Evolutionary conservation across 2,113 vertebrate genomes (phyloP).

Genomic region (Stomatorhinus ivindoensis): DNA sequence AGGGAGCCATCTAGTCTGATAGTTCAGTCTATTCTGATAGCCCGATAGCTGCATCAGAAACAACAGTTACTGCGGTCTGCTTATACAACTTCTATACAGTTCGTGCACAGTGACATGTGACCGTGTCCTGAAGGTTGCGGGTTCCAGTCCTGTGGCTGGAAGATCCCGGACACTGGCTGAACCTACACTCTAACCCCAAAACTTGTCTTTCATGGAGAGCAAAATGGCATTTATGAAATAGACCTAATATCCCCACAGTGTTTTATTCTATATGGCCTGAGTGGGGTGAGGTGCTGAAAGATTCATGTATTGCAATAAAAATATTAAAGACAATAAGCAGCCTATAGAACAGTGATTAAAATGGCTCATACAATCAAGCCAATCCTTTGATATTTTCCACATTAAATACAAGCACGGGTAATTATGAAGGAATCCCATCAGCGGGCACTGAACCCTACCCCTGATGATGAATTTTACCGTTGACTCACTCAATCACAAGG

Average conservation of each 20-base stretch:
- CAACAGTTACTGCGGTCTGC: not conserved
- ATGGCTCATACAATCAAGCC: not conserved
- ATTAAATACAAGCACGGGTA: not conserved
- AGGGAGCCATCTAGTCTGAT: not conserved
- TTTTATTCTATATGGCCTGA: not conserved
- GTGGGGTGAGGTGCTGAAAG: not conserved
- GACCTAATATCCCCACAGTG: not conserved
- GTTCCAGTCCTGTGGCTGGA: not conserved
- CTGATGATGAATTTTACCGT: not conserved
- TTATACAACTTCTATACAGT: not conserved
- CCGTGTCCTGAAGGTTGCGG: not conserved
- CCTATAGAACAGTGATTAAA: not conserved
- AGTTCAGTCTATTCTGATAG: not conserved
- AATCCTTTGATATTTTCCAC: not conserved
- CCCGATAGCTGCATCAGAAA: not conserved
- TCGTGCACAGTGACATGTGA: not conserved
- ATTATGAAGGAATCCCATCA: not conserved
- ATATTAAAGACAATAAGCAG: not conserved
- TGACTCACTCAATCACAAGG: not conserved
- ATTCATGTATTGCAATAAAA: not conserved
- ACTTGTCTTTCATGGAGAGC: not conserved
- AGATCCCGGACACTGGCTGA: not conserved
- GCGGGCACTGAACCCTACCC: not conserved
- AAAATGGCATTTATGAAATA: not conserved
- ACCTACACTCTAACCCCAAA: not conserved